Base-by-base conservation (phyloP, 2,888 invertebrate genomes). In the Clunio marinus region DNA sequence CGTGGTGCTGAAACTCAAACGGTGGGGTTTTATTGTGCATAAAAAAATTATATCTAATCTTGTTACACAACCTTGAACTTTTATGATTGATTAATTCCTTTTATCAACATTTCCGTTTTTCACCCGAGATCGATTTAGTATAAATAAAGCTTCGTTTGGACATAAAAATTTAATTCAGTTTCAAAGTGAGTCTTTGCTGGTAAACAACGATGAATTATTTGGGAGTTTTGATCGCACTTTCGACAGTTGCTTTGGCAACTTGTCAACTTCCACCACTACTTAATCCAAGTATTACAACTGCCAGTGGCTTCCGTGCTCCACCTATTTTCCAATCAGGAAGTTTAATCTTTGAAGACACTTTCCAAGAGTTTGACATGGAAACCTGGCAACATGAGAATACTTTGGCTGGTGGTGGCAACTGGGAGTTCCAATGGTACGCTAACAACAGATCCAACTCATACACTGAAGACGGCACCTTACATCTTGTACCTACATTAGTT, bases 351-450 rank as follows among this genome's bases (percentile, higher is more conserved):
- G 74, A 82, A 4, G 86, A 87, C 28, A 81, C 84, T 25, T 87
- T 87, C 74, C 76, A 84, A 20, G 75, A 75, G 1, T 80, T 87
- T 13, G 81, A 87, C 73, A 75, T 83, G 0, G 80, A 81, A 70
- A 83, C 79, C 71, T 87, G 87, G 87, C 81, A 84, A 73, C 86
- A 86, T 73, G 87, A 87, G 75, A 81, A 83, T 71, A 86, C 86
- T 0, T 76, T 86, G 24, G 77, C 81, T 27, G 86, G 87, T 2
- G 86, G 86, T 70, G 86, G 86, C 85, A 87, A 87, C 75, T 84
- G 85, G 84, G 87, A 88, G 75, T 88, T 88, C 76, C 85, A 88
- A 76, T 85, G 84, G 78, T 87, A 87, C 75, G 81, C 76, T 72
- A 71, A 88, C 78, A 86, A 86, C 75, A 81, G 88, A 25, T 79